These are phyloP conservation scores for Fragum sueziense DNA, from an alignment of 2,888 invertebrate genomes.

Conservation along the genomic window DNA sequence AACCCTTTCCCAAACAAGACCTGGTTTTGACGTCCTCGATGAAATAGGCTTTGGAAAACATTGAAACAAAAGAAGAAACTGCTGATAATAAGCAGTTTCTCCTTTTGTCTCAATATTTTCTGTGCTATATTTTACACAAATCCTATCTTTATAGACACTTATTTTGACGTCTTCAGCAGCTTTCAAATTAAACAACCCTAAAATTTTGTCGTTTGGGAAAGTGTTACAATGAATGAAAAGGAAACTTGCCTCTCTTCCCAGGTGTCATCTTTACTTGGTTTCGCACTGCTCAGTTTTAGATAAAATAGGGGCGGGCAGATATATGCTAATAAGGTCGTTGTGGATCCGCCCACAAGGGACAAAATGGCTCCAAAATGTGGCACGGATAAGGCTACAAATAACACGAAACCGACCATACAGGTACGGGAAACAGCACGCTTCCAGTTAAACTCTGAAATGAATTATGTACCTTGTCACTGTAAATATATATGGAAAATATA, in stretches of 20 bases:
- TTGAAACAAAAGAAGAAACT: too few species aligned
- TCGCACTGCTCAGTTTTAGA: conserved; percentile 86
- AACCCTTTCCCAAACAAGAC: too few species aligned
- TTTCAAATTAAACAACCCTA: too few species aligned
- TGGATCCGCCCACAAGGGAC: conserved; percentile 92
- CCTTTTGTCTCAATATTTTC: too few species aligned
- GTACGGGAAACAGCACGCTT: conserved; percentile 89
- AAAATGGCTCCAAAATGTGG: conserved; percentile 94
- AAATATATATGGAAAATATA: background rate
- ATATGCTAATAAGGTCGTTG: conserved; percentile 92
- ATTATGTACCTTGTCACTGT: background rate
- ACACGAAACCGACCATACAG: conserved; percentile 87
- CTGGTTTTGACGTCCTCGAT: too few species aligned
- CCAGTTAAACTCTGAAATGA: conserved; percentile 88
- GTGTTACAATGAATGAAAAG: too few species aligned
- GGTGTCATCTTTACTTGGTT: conserved; percentile 65
- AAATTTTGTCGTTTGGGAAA: too few species aligned
- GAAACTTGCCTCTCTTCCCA: conserved; percentile 83
- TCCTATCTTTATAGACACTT: too few species aligned
- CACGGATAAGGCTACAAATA: conserved; percentile 91
- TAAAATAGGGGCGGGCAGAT: conserved; percentile 93
- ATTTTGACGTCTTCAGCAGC: too few species aligned
- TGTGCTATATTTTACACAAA: too few species aligned
- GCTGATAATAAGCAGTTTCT: too few species aligned
- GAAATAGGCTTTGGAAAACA: too few species aligned